Conservation (phyloP, 2,888 invertebrate species). For the Cataglyphis livida region DNA sequence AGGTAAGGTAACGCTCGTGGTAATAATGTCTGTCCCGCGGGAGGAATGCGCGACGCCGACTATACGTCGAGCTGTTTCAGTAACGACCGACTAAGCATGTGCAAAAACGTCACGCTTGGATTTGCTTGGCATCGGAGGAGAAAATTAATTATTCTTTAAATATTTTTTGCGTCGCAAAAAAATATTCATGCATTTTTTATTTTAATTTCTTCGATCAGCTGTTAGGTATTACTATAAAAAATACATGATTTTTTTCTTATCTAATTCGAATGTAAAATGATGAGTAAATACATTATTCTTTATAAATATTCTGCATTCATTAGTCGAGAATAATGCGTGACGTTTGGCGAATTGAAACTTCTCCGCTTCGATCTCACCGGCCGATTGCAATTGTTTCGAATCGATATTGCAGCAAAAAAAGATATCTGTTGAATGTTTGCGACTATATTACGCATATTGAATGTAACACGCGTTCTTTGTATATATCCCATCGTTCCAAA, state of each 20-base stretch:
- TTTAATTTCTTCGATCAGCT: neutral
- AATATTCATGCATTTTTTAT: neutral
- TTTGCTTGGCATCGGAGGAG: slow-evolving; percentile 7
- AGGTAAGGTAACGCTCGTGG: neutral
- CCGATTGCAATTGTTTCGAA: slow-evolving; percentile 16
- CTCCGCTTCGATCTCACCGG: neutral
- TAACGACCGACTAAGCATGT: slow-evolving; percentile 29
- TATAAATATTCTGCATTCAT: neutral
- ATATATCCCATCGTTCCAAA: neutral
- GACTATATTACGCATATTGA: neutral
- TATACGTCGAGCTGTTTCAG: slow-evolving; percentile 31
- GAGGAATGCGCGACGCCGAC: slow-evolving; percentile 36
- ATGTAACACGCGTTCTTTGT: neutral
- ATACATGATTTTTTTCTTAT: neutral
- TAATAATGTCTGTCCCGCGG: slow-evolving; percentile 50
- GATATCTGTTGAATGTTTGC: slow-evolving; percentile 32
- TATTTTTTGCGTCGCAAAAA: slow-evolving; percentile 46
- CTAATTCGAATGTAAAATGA: neutral
- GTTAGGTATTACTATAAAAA: neutral
- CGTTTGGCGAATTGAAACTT: neutral
- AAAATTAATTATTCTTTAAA: slow-evolving; percentile 43
- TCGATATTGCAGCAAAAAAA: slow-evolving; percentile 26
- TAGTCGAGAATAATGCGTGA: neutral
- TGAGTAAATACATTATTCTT: neutral
- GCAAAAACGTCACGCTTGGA: slow-evolving; percentile 27